phyloP scores from a whole-genome alignment of 2,797 vertebrate genomes.

The Onychomys leucogaster region DNA sequence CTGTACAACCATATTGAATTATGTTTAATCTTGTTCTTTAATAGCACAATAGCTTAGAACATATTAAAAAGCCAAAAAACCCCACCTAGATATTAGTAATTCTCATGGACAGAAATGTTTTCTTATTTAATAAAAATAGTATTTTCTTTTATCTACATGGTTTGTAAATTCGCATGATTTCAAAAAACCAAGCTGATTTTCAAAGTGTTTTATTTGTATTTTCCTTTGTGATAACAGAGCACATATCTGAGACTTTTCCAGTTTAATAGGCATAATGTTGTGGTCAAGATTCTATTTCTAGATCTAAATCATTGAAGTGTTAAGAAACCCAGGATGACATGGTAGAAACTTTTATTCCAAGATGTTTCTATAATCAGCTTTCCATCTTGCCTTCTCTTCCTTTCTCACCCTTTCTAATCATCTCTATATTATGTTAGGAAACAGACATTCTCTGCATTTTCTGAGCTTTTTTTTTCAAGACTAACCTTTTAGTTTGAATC shows the following conservation, averaged over 20 bases:
- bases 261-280: not conserved
- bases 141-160: not conserved
- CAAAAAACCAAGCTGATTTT: not conserved
- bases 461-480: not conserved
- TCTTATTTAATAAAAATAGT: not conserved
- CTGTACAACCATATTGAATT: not conserved
- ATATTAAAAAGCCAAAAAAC: not conserved
- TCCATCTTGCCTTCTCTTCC: not conserved
- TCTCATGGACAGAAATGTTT: not conserved
- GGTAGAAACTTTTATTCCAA: not conserved
- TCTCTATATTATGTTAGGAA: not conserved
- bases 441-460: not conserved
- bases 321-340: not conserved
- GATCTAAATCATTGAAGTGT: not conserved
- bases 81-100: not conserved
- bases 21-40: slow-evolving; percentile 14
- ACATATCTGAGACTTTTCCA: not conserved
- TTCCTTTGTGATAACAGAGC: not conserved
- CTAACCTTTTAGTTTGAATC: not conserved
- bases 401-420: not conserved
- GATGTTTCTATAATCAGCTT: not conserved
- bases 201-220: not conserved
- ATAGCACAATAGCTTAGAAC: not conserved
- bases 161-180: not conserved
- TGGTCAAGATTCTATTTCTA: not conserved